These are phyloP conservation scores for Hypomecis punctinalis DNA, from an alignment of 2,888 invertebrate species.

Conservation along the genomic window DNA sequence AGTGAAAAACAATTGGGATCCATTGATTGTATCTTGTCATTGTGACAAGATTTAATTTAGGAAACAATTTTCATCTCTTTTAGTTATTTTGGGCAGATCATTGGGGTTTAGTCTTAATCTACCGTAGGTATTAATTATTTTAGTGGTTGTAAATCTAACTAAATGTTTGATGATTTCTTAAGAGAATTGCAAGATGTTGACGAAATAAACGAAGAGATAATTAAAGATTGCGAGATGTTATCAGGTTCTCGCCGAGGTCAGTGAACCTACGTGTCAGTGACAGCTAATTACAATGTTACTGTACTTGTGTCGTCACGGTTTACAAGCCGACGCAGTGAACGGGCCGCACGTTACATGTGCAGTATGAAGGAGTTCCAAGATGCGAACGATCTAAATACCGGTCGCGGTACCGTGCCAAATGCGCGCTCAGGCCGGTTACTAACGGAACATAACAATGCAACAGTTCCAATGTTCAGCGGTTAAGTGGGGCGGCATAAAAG, in stretches of 20 bases:
- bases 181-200: too few species aligned
- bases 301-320: slow-evolving; percentile 18
- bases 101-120: too few species aligned
- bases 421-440: slow-evolving; percentile 52
- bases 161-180: too few species aligned
- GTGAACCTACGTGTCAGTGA: slow-evolving; percentile 16
- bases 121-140: too few species aligned
- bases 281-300: slow-evolving; percentile 15
- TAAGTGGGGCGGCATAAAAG: slow-evolving; percentile 68
- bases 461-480: slow-evolving; percentile 58
- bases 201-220: too few species aligned
- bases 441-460: slow-evolving; percentile 65
- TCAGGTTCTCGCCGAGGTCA: slow-evolving; percentile 12
- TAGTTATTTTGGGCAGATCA: too few species aligned
- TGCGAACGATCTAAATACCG: slow-evolving; percentile 44
- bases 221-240: slow-evolving; percentile 1
- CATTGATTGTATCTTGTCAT: too few species aligned
- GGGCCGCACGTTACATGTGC: slow-evolving; percentile 22
- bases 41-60: too few species aligned
- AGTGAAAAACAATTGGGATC: too few species aligned
- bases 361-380: slow-evolving; percentile 33
- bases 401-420: slow-evolving; percentile 45
- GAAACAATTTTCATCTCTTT: too few species aligned
- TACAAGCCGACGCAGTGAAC: slow-evolving; percentile 25
- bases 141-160: too few species aligned